Conservation (phyloP, 1,140 invertebrate genomes). For the Anthonomus grandis region DNA sequence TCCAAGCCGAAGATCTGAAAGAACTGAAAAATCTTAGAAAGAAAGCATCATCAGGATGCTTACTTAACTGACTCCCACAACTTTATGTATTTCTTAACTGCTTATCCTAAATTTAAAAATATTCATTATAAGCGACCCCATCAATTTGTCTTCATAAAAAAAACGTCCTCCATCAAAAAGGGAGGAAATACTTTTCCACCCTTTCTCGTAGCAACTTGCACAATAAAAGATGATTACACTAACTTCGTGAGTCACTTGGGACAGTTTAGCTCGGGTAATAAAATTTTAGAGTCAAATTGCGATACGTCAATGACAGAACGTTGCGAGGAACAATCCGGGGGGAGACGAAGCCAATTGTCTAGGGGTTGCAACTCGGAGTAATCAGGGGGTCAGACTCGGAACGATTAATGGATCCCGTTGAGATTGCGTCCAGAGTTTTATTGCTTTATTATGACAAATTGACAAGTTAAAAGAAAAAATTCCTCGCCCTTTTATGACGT, state of each 20-base stretch:
- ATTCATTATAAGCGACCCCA: no score
- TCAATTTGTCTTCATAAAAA: no score
- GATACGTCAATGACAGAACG: conserved; percentile 21
- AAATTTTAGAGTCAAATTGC: conserved; percentile 26
- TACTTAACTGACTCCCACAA: no score
- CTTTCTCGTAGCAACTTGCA: neutral
- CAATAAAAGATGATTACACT: conserved; percentile 26
- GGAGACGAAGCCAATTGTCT: conserved; percentile 7
- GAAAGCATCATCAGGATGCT: no score
- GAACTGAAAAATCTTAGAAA: no score
- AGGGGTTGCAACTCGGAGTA: neutral
- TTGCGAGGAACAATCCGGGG: neutral
- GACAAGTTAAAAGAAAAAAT: no score
- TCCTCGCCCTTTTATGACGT: no score
- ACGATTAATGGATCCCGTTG: conserved; percentile 15
- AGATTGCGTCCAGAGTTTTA: conserved; percentile 19
- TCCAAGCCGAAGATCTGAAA: no score
- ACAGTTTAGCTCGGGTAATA: conserved; percentile 24
- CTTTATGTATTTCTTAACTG: no score
- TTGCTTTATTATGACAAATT: conserved; percentile 15
- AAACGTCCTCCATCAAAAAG: no score
- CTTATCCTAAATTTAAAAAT: no score
- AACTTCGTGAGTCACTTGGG: conserved; percentile 28
- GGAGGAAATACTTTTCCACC: neutral
- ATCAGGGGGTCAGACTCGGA: neutral